Evolutionary conservation across 2,113 vertebrate genomes (phyloP).

Genomic region (Phylloscopus whistleri): DNA sequence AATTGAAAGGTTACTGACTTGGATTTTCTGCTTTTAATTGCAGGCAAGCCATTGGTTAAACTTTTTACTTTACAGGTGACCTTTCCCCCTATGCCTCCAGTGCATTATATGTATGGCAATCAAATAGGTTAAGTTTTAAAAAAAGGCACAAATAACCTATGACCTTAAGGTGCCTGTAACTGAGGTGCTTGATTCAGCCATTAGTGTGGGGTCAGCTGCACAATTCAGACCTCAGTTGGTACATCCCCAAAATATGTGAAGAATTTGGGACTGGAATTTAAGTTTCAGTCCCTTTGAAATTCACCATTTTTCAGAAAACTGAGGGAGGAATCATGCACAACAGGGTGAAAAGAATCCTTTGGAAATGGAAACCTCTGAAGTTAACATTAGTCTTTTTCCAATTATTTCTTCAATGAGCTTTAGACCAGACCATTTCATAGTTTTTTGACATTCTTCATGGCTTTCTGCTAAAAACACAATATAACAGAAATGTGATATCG

Average conservation of each 20-base stretch:
- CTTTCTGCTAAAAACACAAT: neutral
- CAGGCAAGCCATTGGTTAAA: neutral
- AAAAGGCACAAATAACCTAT: neutral
- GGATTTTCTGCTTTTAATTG: neutral
- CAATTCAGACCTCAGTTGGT: neutral
- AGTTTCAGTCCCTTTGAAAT: neutral
- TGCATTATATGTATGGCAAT: neutral
- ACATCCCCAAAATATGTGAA: neutral
- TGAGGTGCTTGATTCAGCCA: neutral
- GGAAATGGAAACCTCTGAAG: neutral
- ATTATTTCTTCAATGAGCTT: neutral
- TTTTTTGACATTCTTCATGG: neutral
- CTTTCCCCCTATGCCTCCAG: accelerated
- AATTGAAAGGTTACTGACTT: neutral
- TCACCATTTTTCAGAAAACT: neutral
- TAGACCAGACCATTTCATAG: neutral
- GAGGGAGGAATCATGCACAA: neutral
- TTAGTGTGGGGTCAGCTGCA: neutral
- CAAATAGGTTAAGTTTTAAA: neutral
- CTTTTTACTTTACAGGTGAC: neutral
- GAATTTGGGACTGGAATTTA: neutral
- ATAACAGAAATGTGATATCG: neutral
- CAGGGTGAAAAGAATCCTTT: neutral
- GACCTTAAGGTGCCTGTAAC: neutral
- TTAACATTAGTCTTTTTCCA: neutral